Percentiles rank a stretch among this genome's conserved stretches.
Conservation (phyloP, 2,797 vertebrate genomes). For the Myotis vivesi region DNA sequence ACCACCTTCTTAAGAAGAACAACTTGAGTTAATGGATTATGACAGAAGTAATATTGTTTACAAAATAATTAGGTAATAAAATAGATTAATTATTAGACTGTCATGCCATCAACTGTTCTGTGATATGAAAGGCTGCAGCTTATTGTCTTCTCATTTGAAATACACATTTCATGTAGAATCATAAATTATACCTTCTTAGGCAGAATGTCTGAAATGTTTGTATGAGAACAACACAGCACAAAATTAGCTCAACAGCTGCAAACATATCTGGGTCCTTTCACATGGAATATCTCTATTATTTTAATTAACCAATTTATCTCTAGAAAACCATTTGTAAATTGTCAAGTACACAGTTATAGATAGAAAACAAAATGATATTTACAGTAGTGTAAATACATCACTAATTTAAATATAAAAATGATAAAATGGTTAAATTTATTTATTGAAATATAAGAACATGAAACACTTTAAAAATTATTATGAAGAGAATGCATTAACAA, state of each 20-base stretch:
- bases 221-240: not conserved
- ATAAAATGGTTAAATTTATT: not conserved
- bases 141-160: constrained; percentile 19
- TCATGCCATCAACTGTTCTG: not conserved
- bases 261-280: not conserved
- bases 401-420: not conserved
- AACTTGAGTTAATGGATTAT: constrained; percentile 56
- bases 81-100: constrained; percentile 10
- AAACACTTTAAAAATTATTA: not conserved
- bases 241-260: not conserved
- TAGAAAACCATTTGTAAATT: not conserved
- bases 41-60: constrained; percentile 33
- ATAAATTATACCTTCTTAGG: constrained; percentile 11
- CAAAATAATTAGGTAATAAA: constrained; percentile 46
- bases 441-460: not conserved
- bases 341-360: not conserved
- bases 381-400: not conserved
- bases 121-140: not conserved
- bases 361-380: not conserved
- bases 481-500: not conserved
- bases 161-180: not conserved
- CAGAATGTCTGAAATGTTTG: not conserved
- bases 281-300: not conserved
- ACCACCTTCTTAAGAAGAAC: not conserved
- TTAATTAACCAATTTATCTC: not conserved